Base-by-base conservation (phyloP, 2,113 vertebrate genomes). In the Apteryx mantelli region DNA sequence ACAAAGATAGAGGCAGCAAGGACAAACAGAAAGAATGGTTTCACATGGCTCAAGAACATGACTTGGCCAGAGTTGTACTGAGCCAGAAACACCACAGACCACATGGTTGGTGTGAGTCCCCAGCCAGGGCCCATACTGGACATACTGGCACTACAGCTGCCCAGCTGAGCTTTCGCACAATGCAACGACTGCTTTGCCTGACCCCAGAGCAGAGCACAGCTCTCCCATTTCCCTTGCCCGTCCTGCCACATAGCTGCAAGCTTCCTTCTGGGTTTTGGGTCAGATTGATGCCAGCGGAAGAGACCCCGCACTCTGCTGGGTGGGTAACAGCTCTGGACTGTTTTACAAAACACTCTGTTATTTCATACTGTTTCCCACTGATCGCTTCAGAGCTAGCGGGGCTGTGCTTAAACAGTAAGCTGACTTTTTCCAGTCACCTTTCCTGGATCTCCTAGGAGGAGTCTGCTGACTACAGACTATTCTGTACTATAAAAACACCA, bases 21-120 rank as follows among this genome's bases (percentile, higher is more conserved):
- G 42, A 10, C 22, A 74, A 83, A 50, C n/a, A 74, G 53, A 11
- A 88, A 64, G 48, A 44, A n/a, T 17, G 9, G 18, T 40, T 66
- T 77, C 60, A 73, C 13, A 3, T 5, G 71, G 25, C 58, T 61
- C n/a, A 26, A 13, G 46, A 26, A 78, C 61, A 55, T 38, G 53
- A n/a, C 24, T 53, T 48, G 60, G 44, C 20, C 46, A 32, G 70
- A 38, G 65, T 18, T 40, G 36, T n/a, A 8, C 18, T 44, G 21
- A 60, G 50, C 26, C 13, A 38, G 42, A 12, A 17, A 17, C 8
- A 4, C 34, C 22, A 28, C 20, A 44, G 58, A 21, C 30, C 32
- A 36, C 5, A 1, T 4, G 3, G 15, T 42, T 52, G 58, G 25
- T 52, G 36, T 2, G 7, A 17, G 14, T 52, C 4, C 3, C 9